These are phyloP conservation scores for Coreius guichenoti DNA, from an alignment of 2,797 vertebrate species.

Conservation along the genomic window DNA sequence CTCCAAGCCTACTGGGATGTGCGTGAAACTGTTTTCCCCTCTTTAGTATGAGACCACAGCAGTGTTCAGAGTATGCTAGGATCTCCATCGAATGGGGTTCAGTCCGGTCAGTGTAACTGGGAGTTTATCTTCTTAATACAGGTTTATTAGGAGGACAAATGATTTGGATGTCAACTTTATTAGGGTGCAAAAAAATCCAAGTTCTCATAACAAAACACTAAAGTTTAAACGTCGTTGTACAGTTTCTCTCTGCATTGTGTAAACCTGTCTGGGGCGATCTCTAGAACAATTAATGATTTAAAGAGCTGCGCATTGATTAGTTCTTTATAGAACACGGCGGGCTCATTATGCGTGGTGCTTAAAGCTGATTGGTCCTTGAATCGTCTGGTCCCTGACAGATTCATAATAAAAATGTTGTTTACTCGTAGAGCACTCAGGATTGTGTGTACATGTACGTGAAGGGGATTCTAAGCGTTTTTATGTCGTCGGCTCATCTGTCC, in stretches of 20 bases:
- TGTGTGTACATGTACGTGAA: slow-evolving; percentile 28
- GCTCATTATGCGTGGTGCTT: neutral
- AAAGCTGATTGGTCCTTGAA: neutral
- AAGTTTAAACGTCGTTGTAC: neutral
- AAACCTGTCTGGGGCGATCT: neutral
- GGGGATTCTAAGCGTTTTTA: slow-evolving; percentile 27
- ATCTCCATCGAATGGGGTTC: neutral
- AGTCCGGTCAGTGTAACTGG: neutral
- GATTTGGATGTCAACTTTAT: slow-evolving; percentile 6
- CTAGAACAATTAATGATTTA: neutral
- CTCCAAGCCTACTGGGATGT: neutral
- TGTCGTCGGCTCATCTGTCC: slow-evolving; percentile 26
- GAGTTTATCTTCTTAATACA: neutral
- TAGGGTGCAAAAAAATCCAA: neutral
- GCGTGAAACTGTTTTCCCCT: neutral
- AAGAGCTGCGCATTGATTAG: neutral
- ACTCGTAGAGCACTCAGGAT: slow-evolving; percentile 40
- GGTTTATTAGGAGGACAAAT: slow-evolving; percentile 22
- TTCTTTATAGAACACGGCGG: neutral
- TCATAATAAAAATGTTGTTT: slow-evolving; percentile 41
- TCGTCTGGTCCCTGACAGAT: slow-evolving; percentile 9
- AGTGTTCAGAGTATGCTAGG: neutral
- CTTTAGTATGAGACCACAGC: neutral
- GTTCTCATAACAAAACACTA: slow-evolving; percentile 4
- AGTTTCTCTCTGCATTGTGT: slow-evolving; percentile 8